Percentiles rank a stretch among this genome's conserved stretches.
Conservation (phyloP, 53 echinoderm and acorn worm genomes). For the Luidia sarsii region DNA sequence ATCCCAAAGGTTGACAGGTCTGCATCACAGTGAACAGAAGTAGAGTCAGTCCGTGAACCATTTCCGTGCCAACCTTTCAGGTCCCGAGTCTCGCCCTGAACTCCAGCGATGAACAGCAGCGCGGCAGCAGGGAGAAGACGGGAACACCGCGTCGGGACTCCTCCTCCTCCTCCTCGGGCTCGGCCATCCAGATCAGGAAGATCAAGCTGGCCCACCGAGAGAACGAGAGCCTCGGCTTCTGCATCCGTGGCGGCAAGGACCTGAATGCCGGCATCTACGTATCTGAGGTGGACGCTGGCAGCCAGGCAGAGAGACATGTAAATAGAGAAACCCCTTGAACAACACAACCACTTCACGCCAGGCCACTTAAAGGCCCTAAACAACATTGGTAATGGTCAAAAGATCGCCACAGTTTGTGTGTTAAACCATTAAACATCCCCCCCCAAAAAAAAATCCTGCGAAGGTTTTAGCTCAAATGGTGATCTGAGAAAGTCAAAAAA, state of each 20-base stretch:
- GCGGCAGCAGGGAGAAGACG: slow-evolving; percentile 37
- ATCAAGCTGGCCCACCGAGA: slow-evolving; percentile 70
- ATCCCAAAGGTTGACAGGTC: too few species aligned
- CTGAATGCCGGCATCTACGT: slow-evolving; percentile 91
- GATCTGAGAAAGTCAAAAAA: too few species aligned
- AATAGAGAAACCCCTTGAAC: too few species aligned
- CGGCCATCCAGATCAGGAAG: slow-evolving; percentile 61
- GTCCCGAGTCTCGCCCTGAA: slow-evolving; percentile 52
- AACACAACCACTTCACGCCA: too few species aligned
- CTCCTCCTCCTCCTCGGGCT: not conserved
- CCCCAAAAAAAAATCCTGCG: too few species aligned
- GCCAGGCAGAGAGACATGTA: slow-evolving; percentile 95
- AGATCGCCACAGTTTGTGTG: too few species aligned
- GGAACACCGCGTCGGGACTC: slow-evolving; percentile 19
- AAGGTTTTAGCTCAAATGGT: too few species aligned
- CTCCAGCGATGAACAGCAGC: slow-evolving; percentile 52
- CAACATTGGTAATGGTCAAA: too few species aligned
- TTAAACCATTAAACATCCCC: too few species aligned
- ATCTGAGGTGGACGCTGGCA: slow-evolving; percentile 85
- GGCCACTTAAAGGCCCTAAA: too few species aligned
- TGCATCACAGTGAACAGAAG: too few species aligned
- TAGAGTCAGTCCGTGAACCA: too few species aligned
- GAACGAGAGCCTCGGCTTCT: slow-evolving; percentile 84
- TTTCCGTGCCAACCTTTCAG: not conserved
- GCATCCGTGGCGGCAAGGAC: slow-evolving; percentile 92